Conservation (phyloP, 1,140 invertebrate species). For the Ditylenchus dipsaci region DNA sequence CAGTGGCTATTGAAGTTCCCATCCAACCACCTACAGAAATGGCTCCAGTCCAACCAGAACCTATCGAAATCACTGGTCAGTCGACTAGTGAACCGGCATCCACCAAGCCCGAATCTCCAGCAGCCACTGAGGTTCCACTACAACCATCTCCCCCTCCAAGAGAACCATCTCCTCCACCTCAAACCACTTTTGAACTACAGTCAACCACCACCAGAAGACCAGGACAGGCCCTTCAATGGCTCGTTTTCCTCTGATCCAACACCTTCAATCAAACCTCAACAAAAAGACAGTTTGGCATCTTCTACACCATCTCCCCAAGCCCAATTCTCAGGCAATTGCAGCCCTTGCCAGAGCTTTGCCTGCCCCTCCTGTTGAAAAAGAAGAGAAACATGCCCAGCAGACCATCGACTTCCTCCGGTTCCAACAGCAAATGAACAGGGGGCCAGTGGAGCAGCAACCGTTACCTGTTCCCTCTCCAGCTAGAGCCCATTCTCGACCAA, state of each 20-base stretch:
- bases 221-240: slow-evolving; percentile 1
- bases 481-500: slow-evolving; percentile 13
- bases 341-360: slow-evolving; percentile 3
- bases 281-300: background rate
- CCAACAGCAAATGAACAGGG: background rate
- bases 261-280: background rate
- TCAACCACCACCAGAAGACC: background rate
- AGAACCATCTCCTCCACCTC: background rate
- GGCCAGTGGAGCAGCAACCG: slow-evolving; percentile 6
- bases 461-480: background rate
- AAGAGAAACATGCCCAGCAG: background rate
- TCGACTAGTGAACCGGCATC: too few relatives aligned
- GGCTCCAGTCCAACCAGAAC: too few relatives aligned
- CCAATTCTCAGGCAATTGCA: background rate
- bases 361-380: background rate
- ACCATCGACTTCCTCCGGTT: background rate
- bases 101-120: too few relatives aligned
- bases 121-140: too few relatives aligned
- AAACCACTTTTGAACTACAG: background rate
- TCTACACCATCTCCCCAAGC: background rate
- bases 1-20: background rate
- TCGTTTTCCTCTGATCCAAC: background rate
- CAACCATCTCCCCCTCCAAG: too few relatives aligned
- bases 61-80: too few relatives aligned
- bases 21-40: too few relatives aligned